Base-by-base conservation (phyloP, 1,140 invertebrate genomes). In the Stratiolaelaps scimitus region DNA sequence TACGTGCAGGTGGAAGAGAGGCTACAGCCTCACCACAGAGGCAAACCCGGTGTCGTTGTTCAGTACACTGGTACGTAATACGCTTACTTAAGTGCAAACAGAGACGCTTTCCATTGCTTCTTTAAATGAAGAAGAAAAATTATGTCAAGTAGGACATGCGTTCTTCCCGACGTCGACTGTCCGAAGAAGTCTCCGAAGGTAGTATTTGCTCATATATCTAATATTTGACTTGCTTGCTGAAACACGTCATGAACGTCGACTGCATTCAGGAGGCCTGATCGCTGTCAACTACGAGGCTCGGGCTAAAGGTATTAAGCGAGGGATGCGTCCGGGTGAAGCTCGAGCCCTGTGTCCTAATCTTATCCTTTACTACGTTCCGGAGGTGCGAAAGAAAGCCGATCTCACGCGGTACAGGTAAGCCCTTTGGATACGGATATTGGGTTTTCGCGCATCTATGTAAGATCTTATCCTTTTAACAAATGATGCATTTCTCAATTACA, bases 281-380 rank as follows among this genome's bases (percentile, higher is more conserved):
- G 93, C 93, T 47, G 92, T 97, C 0, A 94, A 94, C 77, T 98
- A 98, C 78, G 88, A 92, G 74, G 93, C 94, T 0, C 79, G 92
- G 74, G 86, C 83, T 23, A 83, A 80, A 77, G 93, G 93, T 48
- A 90, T 98, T 1, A 91, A 84, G 6, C 77, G 90, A 66, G 82
- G 85, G 69, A 92, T 94, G 87, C 78, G 88, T 73, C 92, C 90
- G 5, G 83, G 92, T 74, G 91, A 97, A 72, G 93, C 92, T 0
- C 88, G 85, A 75, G 81, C 83, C 71, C 84, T 85, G 67, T 96
- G 92, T 78, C 88, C 89, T 5, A 84, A 91, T 65, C 85, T 97
- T 68, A 74, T 85, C 69, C 78, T 96, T 23, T 86, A 86, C 46
- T 81, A 81, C 71, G 92, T 97, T 2, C 91, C 91, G 30, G 84